Percentiles rank a stretch among this genome's conserved stretches.
phyloP scores from a whole-genome alignment of 2,888 invertebrate species.

The Blastobasis adustella region DNA sequence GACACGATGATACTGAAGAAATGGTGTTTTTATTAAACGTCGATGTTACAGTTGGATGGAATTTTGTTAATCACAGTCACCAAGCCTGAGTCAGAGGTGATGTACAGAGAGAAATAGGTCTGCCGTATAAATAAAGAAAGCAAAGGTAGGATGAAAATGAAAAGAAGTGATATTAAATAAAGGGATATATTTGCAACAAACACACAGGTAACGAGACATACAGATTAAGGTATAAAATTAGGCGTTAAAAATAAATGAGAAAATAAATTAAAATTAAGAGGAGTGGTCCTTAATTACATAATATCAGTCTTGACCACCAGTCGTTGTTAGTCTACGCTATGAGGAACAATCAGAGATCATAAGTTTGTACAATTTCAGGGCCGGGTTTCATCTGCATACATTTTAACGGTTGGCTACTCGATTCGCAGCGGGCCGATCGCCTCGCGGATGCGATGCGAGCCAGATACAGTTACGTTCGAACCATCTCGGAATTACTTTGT shows the following conservation, averaged over 20 bases:
- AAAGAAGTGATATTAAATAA: slow-evolving; percentile 71
- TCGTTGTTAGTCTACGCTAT: slow-evolving; percentile 37
- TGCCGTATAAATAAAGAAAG: slow-evolving; percentile 61
- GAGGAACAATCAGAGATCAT: slow-evolving; percentile 65
- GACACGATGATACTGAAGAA: slow-evolving; percentile 70
- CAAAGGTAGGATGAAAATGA: slow-evolving; percentile 71
- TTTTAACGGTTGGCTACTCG: background rate
- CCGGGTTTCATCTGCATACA: slow-evolving; percentile 15
- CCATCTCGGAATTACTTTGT: too few species aligned
- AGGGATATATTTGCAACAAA: slow-evolving; percentile 74
- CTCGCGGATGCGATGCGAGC: background rate
- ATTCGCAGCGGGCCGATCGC: background rate
- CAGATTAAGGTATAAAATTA: slow-evolving; percentile 29
- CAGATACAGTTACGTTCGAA: slow-evolving; percentile 1
- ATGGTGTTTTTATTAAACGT: slow-evolving; percentile 62
- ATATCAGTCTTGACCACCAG: slow-evolving; percentile 55
- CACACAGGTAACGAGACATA: slow-evolving; percentile 66
- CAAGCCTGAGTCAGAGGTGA: slow-evolving; percentile 59
- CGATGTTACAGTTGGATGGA: slow-evolving; percentile 49
- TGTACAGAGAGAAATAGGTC: slow-evolving; percentile 59
- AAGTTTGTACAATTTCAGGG: slow-evolving; percentile 26
- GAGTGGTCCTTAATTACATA: slow-evolving; percentile 45
- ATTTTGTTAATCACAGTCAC: slow-evolving; percentile 60
- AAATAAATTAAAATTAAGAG: slow-evolving; percentile 52
- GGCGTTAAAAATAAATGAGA: slow-evolving; percentile 35